Percentiles rank a stretch among this genome's conserved stretches.
Evolutionary conservation across 2,797 vertebrate genomes (phyloP).

Genomic region (Stomatorhinus walkeri): DNA sequence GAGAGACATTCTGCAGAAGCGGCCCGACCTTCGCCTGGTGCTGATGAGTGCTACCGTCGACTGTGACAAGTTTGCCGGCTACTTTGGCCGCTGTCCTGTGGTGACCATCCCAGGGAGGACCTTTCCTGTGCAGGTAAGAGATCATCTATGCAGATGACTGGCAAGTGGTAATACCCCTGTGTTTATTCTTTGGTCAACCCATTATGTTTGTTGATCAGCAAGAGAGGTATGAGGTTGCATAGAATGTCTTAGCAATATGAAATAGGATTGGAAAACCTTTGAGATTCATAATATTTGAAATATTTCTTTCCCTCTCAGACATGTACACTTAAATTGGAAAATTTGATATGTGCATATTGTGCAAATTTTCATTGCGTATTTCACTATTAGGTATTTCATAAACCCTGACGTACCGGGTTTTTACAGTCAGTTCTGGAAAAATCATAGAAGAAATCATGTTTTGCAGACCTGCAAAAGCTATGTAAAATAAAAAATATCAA

Average conservation of each 20-base stretch:
- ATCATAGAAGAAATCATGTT: background rate
- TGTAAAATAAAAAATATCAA: too few relatives aligned
- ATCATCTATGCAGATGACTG: background rate
- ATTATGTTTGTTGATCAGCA: background rate
- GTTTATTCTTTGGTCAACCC: background rate
- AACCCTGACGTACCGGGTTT: background rate
- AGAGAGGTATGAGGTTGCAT: background rate
- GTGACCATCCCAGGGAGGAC: conserved; percentile 84
- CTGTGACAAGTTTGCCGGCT: conserved; percentile 84
- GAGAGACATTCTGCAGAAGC: conserved; percentile 78
- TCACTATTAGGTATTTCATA: background rate
- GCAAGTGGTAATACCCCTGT: background rate
- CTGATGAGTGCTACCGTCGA: conserved; percentile 97
- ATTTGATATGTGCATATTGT: background rate
- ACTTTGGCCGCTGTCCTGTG: conserved; percentile 91
- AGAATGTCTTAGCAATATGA: background rate
- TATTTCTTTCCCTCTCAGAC: background rate
- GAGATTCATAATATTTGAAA: background rate
- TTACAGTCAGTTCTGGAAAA: background rate
- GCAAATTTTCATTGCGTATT: background rate
- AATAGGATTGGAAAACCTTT: background rate
- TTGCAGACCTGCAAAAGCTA: background rate
- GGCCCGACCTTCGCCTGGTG: conserved; percentile 82
- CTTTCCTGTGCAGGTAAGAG: conserved; percentile 82
- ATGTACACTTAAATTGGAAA: background rate